Base-by-base conservation (phyloP, 1,140 invertebrate species). In the Doryteuthis pealeii region DNA sequence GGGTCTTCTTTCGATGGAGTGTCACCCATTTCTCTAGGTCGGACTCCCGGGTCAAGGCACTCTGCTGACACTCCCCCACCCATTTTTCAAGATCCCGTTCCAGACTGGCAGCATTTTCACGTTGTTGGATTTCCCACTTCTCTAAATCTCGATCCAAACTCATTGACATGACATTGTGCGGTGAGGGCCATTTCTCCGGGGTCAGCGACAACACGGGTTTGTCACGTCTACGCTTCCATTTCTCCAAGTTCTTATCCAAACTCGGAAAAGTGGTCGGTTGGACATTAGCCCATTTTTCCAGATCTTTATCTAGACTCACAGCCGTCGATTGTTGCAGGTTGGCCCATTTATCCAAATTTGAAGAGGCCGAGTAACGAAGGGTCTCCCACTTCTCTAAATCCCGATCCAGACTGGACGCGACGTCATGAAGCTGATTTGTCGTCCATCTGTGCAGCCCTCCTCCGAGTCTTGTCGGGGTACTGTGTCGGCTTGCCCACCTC, bases 131-230 rank as follows among this genome's bases (percentile, higher is more conserved):
- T 28, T 62, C 54, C 54, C 54, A 62, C 18, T 62, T 62, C 18
- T 62, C 54, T n/a, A 62, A 28, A 28, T 62, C 54, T 62, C 54
- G 10, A 62, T 62, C 54, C 54, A 62, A 62, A 22, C 54, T 62
- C 54, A 62, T 18, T 15, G 54, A 62, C 18, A 62, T 62, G 26
- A n/a, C 54, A 62, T 62, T 22, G 18, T 62, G 26, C 10, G 54
- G 54, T 62, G 26, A 22, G 18, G 54, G 54, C 54, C 54, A 62
- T 62, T 62, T 62, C 26, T 62, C 54, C 26, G 18, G 18, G 54
- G 18, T 62, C 54, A 62, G 54, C 18, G 26, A n/a, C 6, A 28
- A 22, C 18, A 28, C 26, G 18, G 54, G 54, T 40, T 10, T 40
- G 35, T 40, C 35, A 62, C 54, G 54, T 18, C 26, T 62, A 22